Evolutionary conservation across 2,888 invertebrate genomes (phyloP).

Genomic region (Celastrina argiolus): DNA sequence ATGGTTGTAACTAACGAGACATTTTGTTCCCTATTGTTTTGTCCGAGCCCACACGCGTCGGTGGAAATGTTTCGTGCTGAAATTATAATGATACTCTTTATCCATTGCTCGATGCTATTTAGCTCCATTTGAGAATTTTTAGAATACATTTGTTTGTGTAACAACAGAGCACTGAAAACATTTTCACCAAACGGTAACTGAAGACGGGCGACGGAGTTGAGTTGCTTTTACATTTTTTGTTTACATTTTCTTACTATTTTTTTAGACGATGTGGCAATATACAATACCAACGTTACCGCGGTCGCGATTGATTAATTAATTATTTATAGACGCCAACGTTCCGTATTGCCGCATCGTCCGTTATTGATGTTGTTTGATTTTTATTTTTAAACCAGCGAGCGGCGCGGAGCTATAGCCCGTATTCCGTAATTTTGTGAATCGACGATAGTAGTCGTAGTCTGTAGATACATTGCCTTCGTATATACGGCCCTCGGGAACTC

Average conservation of each 20-base stretch:
- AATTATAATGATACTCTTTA: neutral
- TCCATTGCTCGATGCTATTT: too few species aligned
- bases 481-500: neutral
- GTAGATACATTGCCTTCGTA: slow-evolving; percentile 27
- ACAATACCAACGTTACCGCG: neutral
- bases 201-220: neutral
- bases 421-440: slow-evolving; percentile 32
- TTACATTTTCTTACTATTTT: neutral
- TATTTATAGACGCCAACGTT: neutral
- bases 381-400: slow-evolving; percentile 52
- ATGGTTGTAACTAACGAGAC: slow-evolving; percentile 39
- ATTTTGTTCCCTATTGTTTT: slow-evolving; percentile 27
- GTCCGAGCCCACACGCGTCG: neutral
- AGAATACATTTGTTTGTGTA: too few species aligned
- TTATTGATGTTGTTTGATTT: slow-evolving; percentile 42
- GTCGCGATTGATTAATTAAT: neutral
- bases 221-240: neutral
- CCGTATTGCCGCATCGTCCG: slow-evolving; percentile 24
- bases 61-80: neutral
- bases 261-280: neutral
- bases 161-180: neutral
- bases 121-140: too few species aligned
- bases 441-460: slow-evolving; percentile 33
- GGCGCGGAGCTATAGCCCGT: slow-evolving; percentile 46
- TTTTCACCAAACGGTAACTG: neutral